These are phyloP conservation scores for Tylochromis polylepis DNA, from an alignment of 2,113 vertebrate genomes.

Conservation along the genomic window DNA sequence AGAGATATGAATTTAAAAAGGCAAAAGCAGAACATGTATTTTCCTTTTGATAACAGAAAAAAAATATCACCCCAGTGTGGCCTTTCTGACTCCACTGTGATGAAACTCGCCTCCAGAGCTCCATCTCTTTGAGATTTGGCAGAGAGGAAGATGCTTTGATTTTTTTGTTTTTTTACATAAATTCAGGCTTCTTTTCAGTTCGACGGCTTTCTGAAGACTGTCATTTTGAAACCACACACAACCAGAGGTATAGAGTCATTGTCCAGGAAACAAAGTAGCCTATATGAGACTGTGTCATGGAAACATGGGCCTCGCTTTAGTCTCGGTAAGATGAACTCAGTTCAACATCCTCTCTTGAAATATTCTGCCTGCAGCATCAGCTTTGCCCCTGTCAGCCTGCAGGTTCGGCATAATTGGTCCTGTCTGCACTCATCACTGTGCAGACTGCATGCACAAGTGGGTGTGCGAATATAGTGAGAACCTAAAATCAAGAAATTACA, in stretches of 20 bases:
- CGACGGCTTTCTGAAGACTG: background rate
- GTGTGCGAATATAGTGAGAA: background rate
- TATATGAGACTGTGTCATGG: background rate
- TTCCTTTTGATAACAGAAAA: background rate
- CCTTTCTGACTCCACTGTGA: background rate
- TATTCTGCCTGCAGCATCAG: background rate
- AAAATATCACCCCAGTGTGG: background rate
- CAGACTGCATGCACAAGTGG: background rate
- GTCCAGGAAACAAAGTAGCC: background rate
- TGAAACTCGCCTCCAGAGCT: background rate
- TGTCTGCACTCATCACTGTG: background rate
- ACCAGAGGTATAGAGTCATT: background rate
- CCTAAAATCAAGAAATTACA: background rate
- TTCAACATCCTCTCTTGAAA: background rate
- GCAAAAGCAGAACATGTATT: background rate
- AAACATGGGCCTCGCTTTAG: background rate
- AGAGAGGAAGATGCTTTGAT: background rate
- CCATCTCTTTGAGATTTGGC: background rate
- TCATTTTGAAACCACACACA: background rate
- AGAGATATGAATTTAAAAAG: background rate
- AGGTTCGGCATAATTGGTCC: background rate
- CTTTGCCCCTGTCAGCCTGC: background rate
- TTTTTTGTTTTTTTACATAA: background rate
- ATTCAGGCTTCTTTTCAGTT: background rate
- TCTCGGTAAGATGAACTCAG: background rate